phyloP scores from a whole-genome alignment of 2,113 vertebrate species.

The Amphiprion percula region DNA sequence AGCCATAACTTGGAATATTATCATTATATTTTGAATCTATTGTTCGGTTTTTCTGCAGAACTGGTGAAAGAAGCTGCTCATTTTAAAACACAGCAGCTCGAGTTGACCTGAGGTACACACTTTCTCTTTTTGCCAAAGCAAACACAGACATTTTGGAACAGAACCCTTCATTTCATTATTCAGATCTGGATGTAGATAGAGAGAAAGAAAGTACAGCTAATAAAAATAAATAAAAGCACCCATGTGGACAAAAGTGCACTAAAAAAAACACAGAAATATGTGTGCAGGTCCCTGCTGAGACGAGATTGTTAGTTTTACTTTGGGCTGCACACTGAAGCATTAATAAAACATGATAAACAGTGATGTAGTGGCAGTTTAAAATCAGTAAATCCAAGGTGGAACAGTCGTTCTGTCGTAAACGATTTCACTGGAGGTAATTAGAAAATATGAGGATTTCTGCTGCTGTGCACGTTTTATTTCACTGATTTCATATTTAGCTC shows the following conservation, averaged over 20 bases:
- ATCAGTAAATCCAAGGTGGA: background rate
- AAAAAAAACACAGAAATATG: background rate
- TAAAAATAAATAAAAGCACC: conserved; percentile 15
- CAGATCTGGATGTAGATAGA: conserved; percentile 12
- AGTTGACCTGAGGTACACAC: conserved; percentile 15
- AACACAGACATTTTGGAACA: conserved; percentile 22
- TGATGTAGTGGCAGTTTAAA: background rate
- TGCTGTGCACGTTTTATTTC: background rate
- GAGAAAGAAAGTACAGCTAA: conserved; percentile 22
- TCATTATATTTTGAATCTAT: no score
- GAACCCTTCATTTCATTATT: conserved; percentile 23
- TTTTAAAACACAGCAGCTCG: background rate
- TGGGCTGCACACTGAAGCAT: conserved; percentile 26
- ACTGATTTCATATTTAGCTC: conserved; percentile 1
- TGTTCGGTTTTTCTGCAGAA: background rate
- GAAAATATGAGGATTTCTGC: conserved; percentile 13
- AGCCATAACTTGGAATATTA: no score
- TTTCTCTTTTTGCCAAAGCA: conserved; percentile 8
- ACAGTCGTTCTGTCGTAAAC: background rate
- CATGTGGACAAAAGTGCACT: conserved; percentile 2
- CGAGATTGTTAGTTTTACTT: conserved; percentile 24
- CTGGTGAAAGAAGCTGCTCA: background rate
- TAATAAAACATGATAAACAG: conserved; percentile 18
- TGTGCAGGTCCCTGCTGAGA: background rate
- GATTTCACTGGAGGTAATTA: conserved; percentile 5